These are phyloP conservation scores for Mustela nigripes DNA, from an alignment of 2,113 vertebrate species.

Conservation along the genomic window DNA sequence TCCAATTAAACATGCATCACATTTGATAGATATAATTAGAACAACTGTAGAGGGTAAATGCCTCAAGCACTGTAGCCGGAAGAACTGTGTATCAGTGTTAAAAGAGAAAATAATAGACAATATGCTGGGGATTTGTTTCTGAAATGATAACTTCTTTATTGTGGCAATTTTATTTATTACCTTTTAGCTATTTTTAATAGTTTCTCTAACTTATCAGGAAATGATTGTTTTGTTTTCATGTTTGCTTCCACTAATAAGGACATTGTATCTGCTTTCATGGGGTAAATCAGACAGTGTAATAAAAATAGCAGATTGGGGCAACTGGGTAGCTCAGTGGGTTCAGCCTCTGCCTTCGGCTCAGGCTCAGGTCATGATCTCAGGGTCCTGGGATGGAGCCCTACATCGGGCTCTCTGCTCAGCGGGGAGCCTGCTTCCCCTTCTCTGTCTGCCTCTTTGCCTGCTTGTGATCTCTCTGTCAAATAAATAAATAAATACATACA, in stretches of 20 bases:
- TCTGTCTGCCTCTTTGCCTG: too few species aligned
- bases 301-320: not conserved
- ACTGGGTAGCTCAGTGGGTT: too few species aligned
- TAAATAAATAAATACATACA: too few species aligned
- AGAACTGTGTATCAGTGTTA: constrained; percentile 56
- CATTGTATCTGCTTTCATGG: not conserved
- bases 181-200: not conserved
- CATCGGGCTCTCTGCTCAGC: too few species aligned
- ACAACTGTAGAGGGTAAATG: constrained; percentile 73
- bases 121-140: not conserved
- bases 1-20: constrained; percentile 80
- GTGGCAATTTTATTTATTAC: constrained; percentile 44
- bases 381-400: too few species aligned
- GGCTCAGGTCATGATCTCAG: too few species aligned
- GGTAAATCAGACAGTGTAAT: not conserved
- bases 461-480: too few species aligned
- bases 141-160: not conserved
- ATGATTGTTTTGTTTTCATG: not conserved
- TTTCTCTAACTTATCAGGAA: not conserved
- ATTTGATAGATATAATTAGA: constrained; percentile 84
- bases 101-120: not conserved
- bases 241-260: not conserved
- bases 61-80: constrained; percentile 60
- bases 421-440: too few species aligned
- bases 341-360: too few species aligned